Evolutionary conservation across 1,140 invertebrate genomes (phyloP).

Genomic region (Achatina immaculata): DNA sequence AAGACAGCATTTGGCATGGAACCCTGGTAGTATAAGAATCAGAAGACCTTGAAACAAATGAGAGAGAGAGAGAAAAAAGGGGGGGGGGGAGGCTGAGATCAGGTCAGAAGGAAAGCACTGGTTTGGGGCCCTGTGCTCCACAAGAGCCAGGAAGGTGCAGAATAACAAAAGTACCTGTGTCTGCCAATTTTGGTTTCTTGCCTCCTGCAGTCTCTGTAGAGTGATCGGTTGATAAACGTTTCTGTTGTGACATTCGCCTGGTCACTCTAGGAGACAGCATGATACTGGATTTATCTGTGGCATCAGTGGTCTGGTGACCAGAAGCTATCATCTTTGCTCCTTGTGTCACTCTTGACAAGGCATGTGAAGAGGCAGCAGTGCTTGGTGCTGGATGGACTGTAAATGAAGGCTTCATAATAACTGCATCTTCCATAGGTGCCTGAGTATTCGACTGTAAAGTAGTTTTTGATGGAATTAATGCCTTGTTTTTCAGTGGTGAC

Average conservation of each 20-base stretch:
- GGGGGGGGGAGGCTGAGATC: not conserved
- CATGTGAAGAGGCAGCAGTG: not conserved
- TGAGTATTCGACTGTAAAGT: not conserved
- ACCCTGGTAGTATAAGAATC: too few species aligned
- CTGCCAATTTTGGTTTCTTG: not conserved
- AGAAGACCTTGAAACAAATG: too few species aligned
- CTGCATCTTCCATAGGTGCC: not conserved
- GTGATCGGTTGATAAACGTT: not conserved
- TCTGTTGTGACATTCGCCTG: not conserved
- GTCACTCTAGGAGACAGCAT: not conserved
- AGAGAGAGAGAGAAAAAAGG: not conserved
- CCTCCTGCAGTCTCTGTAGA: not conserved
- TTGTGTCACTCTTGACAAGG: not conserved
- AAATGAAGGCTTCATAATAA: not conserved
- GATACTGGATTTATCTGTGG: not conserved
- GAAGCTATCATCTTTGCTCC: not conserved
- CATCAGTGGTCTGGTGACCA: not conserved
- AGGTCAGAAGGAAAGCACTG: not conserved
- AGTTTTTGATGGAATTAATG: not conserved
- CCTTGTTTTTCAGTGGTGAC: not conserved
- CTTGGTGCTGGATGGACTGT: not conserved
- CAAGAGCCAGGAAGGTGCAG: too few species aligned
- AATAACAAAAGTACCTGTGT: not conserved
- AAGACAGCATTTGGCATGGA: too few species aligned
- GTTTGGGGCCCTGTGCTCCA: not conserved